Evolutionary conservation across 1,140 invertebrate species (phyloP).

Genomic region (Thereuonema tuberculata): DNA sequence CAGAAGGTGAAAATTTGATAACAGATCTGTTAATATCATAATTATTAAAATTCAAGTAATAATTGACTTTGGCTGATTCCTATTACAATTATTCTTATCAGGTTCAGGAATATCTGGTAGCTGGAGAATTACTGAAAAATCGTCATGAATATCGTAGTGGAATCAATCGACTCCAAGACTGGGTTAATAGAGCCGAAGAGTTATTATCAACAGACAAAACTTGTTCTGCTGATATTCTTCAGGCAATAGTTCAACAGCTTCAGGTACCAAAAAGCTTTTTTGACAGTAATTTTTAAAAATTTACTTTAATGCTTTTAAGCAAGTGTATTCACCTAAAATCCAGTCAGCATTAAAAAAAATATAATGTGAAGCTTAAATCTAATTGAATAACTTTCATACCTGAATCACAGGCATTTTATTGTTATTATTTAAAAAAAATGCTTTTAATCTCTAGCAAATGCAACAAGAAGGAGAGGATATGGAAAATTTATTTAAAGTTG

Average conservation of each 20-base stretch:
- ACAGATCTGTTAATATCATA: not conserved
- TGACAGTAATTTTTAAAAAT: no score
- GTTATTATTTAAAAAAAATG: no score
- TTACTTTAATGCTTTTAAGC: no score
- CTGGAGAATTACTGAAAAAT: conserved; percentile 67
- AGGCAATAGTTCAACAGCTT: conserved; percentile 61
- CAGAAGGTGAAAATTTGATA: conserved; percentile 41
- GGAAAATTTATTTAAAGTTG: conserved; percentile 74
- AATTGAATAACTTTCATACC: no score
- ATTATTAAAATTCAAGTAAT: not conserved
- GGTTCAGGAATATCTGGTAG: conserved; percentile 71
- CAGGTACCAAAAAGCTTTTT: conserved; percentile 35
- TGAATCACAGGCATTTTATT: no score
- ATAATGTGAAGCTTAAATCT: no score
- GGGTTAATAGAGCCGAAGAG: conserved; percentile 57
- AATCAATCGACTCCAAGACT: conserved; percentile 56
- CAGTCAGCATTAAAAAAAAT: no score
- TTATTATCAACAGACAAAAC: conserved; percentile 48
- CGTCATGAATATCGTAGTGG: conserved; percentile 64
- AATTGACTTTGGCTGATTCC: not conserved
- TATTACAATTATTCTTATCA: conserved; percentile 23
- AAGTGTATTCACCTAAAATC: no score
- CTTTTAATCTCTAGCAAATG: no score
- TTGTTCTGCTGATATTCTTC: conserved; percentile 58
- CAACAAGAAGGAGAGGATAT: conserved; percentile 68